Conservation (phyloP, 2,888 invertebrate genomes). For the Ephialtes manifestator region DNA sequence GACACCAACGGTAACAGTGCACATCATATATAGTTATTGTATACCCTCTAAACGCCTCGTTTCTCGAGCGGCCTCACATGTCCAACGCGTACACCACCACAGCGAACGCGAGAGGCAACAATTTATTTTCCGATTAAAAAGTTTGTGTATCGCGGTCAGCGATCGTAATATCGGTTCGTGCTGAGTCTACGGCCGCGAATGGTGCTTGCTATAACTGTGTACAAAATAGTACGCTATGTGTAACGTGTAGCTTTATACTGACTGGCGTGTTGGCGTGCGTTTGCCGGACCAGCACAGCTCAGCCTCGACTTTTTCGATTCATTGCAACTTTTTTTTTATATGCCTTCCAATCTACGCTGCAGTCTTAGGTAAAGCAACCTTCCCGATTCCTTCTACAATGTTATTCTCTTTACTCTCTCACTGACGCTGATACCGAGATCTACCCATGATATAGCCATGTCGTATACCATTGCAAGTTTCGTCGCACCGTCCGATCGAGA, state of each 20-base stretch:
- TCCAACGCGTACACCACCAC: slow-evolving; percentile 33
- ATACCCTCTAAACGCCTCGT: slow-evolving; percentile 57
- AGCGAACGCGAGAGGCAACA: slow-evolving; percentile 58
- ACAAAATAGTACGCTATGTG: slow-evolving; percentile 23
- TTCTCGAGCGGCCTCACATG: slow-evolving; percentile 50
- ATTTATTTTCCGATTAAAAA: slow-evolving; percentile 76
- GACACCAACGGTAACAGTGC: slow-evolving; percentile 53
- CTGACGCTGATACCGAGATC: slow-evolving; percentile 27
- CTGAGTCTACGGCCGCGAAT: slow-evolving; percentile 40
- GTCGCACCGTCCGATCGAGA: slow-evolving; percentile 74
- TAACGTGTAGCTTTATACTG: not conserved
- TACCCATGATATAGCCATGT: not conserved
- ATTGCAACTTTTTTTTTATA: slow-evolving; percentile 35
- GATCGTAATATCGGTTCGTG: slow-evolving; percentile 73
- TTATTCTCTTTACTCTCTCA: slow-evolving; percentile 34
- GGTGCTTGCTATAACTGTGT: slow-evolving; percentile 30
- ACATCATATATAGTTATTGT: slow-evolving; percentile 20
- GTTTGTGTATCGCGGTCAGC: slow-evolving; percentile 71
- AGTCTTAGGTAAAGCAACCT: slow-evolving; percentile 27
- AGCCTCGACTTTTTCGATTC: slow-evolving; percentile 33
- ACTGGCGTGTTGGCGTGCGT: slow-evolving; percentile 73
- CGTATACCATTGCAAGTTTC: slow-evolving; percentile 70
- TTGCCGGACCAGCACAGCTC: slow-evolving; percentile 58
- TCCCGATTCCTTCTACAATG: slow-evolving; percentile 11
- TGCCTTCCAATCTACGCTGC: slow-evolving; percentile 66